Evolutionary conservation across 2,797 vertebrate genomes (phyloP).

Genomic region (Enteromius thamalakanensis): DNA sequence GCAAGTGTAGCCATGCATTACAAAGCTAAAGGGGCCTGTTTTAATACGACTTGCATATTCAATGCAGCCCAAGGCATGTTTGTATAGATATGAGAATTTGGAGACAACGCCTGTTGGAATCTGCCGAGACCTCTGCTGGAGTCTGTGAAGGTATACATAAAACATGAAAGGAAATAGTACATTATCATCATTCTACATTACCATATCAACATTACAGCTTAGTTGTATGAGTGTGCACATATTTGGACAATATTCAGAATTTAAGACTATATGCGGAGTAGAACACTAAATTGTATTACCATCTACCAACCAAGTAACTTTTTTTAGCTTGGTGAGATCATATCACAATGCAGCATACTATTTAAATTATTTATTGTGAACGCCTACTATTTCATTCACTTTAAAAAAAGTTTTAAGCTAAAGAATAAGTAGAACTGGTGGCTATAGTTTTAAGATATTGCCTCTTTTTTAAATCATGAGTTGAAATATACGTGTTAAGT

Average conservation of each 20-base stretch:
- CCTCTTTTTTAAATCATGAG: not conserved
- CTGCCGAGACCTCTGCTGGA: constrained; percentile 18
- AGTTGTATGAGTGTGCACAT: not conserved
- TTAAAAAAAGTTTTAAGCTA: not conserved
- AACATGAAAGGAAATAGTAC: constrained; percentile 29
- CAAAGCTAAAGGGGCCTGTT: constrained; percentile 60
- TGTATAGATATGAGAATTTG: constrained; percentile 63
- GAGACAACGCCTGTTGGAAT: constrained; percentile 46
- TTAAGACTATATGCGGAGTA: not conserved
- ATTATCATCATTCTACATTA: constrained; percentile 23
- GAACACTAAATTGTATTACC: not conserved
- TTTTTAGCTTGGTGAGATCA: not conserved
- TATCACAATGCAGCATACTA: not conserved
- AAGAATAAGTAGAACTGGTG: not conserved
- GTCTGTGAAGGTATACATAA: constrained; percentile 38
- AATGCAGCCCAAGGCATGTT: constrained; percentile 63
- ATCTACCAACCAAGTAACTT: not conserved
- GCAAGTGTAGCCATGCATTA: constrained; percentile 62
- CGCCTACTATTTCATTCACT: not conserved
- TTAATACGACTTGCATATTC: constrained; percentile 70
- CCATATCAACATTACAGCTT: constrained; percentile 6
- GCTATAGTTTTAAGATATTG: not conserved
- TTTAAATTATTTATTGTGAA: not conserved
- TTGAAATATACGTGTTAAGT: not conserved
- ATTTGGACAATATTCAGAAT: constrained; percentile 2